Conservation (phyloP, 2,113 vertebrate genomes). For the Irena cyanogastra region DNA sequence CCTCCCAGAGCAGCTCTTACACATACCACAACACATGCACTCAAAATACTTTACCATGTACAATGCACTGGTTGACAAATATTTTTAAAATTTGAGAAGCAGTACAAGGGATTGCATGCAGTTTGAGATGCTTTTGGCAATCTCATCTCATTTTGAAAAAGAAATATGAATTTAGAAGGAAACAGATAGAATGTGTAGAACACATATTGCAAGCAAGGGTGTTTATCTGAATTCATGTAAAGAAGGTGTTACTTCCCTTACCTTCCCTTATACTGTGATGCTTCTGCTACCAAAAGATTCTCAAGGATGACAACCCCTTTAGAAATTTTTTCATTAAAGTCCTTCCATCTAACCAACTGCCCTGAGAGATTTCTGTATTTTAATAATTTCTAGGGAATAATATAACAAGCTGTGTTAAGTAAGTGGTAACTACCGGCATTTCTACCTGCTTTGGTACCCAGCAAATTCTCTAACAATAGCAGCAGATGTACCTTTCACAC, state of each 20-base stretch:
- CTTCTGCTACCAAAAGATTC: neutral
- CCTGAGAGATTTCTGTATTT: neutral
- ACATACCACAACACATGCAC: neutral
- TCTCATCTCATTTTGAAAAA: neutral
- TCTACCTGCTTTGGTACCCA: neutral
- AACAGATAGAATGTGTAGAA: neutral
- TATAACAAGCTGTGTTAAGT: neutral
- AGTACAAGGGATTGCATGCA: neutral
- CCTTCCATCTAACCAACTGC: neutral
- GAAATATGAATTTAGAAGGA: neutral
- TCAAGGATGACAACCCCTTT: neutral
- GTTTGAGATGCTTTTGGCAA: neutral
- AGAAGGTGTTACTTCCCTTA: neutral
- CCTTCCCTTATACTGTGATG: fast-evolving
- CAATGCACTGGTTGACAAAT: neutral
- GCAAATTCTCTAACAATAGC: neutral
- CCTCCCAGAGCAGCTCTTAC: neutral
- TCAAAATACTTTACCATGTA: neutral
- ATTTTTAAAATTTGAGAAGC: neutral
- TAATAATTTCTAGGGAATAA: neutral
- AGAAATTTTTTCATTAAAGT: neutral
- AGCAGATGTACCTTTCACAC: neutral
- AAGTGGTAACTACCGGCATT: neutral
- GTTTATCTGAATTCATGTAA: neutral
- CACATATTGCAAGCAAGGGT: neutral